Evolutionary conservation across 2,888 invertebrate species (phyloP), one percentile per base, ranked within the genome.

Genomic region (Schizotus pectinicornis): DNA sequence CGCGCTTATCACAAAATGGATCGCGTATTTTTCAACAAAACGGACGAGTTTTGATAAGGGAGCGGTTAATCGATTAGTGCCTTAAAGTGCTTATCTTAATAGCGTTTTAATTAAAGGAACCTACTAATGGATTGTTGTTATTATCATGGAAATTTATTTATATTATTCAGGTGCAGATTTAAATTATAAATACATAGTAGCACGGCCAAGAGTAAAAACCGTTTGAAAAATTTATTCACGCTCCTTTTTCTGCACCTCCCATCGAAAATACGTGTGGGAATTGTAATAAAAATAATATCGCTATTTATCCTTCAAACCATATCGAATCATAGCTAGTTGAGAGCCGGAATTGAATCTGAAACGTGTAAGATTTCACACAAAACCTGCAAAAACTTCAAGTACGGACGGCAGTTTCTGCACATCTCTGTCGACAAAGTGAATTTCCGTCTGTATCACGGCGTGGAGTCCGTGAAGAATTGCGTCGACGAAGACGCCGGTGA

Each of bases 261-360:
- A 22, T 31, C 41, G 46, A 41, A 56, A 52, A 49, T 56, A 52
- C 57, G 57, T 57, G 57, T 57, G 57, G 47, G 57, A 57, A 57
- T 52, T 52, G 57, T 52, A 39, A 45, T 35, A 39, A 57, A 52
- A 57, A 50, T 22, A 45, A 38, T 41, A 45, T 50, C 45, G 30
- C 47, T 41, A 39, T 47, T 52, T 57, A 43, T 43, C 43, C 30
- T 13, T 30, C 41, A 57, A 41, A 57, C 57, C 57, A 57, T 51
- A 57, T 52, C 57, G 57, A 57, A 57, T 57, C 52, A 36, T 31
- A 37, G 7, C 55, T 56, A 56, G 48, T 56, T 56, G 49, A 43
- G 43, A 48, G 34, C 13, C 42, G 30, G 43, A 43, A 55, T 48
- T 41, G 41, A 35, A 14, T 55, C 42, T 42, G 48, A 33, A 43